Evolutionary conservation across 1,140 invertebrate genomes (phyloP), one percentile per base, ranked within the genome.

Genomic region (Brachionus calyciflorus): DNA sequence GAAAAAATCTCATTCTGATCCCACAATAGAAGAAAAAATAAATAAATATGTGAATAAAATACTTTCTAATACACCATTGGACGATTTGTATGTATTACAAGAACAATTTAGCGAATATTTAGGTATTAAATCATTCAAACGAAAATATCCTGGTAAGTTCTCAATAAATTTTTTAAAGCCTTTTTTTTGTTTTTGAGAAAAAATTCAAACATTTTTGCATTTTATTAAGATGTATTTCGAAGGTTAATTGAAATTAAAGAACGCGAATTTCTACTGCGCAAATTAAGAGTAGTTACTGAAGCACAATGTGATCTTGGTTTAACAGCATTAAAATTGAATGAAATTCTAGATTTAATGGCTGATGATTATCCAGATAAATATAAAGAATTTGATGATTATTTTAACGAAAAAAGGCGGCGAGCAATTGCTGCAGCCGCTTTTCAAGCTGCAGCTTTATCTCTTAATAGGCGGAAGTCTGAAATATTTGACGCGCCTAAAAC

Each of bases 291-390:
- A 55, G 93, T 95, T 1, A 91, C 91, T 24, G 94, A 96, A 85
- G 90, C 90, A 21, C 91, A 96, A 85, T 95, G 93, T 86, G 93
- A 96, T 85, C 87, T 95, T 82, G 91, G 94, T 80, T 87, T 98
- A 76, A 96, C 94, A 14, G 93, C 93, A 3, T 88, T 98, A 4
- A 90, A 90, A 79, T 92, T 91, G 80, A 91, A 91, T 30, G 94
- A 97, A 84, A 92, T 97, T 24, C 85, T 95, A 78, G 94, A 97
- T 81, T 90, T 98, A 37, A 95, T 97, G 92, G 91, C 91, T 78
- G 90, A 90, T 60, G 94, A 97, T 84, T 97, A 95, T 85, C 93
- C 92, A 41, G 91, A 92, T 55, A 96, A 96, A 82, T 97, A 94
- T 82, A 92, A 81, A 78, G 84, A 84, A 78, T 80, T 57, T 78